These are phyloP conservation scores for Liasis olivaceus DNA, from an alignment of 2,797 vertebrate species.

Conservation along the genomic window DNA sequence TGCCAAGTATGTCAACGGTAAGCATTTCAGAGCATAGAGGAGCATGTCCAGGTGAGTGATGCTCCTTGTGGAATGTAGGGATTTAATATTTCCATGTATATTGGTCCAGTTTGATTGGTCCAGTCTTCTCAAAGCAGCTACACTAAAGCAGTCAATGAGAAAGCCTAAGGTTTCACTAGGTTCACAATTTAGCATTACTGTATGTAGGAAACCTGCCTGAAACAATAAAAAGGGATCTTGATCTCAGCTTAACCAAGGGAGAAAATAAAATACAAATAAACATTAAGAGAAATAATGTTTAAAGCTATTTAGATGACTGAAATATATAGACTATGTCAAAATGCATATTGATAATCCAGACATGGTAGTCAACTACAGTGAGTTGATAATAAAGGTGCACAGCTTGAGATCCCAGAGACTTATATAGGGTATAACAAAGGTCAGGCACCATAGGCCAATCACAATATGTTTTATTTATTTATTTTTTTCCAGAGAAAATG, in stretches of 20 bases:
- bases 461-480: background rate
- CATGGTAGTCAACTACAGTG: background rate
- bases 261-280: background rate
- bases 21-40: slow-evolving; percentile 26
- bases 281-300: background rate
- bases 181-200: background rate
- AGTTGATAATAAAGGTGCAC: background rate
- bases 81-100: background rate
- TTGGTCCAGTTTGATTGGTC: background rate
- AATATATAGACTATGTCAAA: background rate
- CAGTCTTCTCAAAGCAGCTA: background rate
- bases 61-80: background rate
- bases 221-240: background rate
- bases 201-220: background rate
- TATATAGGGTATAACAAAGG: background rate
- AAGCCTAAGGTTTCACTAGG: background rate
- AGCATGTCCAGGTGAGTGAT: background rate
- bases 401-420: background rate
- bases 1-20: background rate
- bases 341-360: background rate
- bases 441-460: background rate
- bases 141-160: background rate
- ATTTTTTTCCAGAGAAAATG: too few relatives aligned
- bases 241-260: background rate
- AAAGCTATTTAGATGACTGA: background rate